Base-by-base conservation (phyloP, 2,888 invertebrate species). In the Cordilura impudica region DNA sequence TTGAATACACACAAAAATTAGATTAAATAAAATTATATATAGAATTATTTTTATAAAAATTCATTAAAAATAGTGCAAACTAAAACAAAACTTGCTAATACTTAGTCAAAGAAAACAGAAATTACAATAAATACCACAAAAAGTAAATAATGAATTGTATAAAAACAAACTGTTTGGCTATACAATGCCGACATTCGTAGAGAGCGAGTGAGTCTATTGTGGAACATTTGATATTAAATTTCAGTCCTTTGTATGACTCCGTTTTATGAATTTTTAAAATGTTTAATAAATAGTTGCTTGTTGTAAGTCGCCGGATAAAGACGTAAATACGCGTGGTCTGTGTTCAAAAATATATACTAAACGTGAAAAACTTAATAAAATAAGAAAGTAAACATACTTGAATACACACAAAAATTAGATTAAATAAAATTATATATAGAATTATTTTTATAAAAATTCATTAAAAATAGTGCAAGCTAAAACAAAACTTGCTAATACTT, bases 241-340 rank as follows among this genome's bases (percentile, higher is more conserved):
- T 73, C 60, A 66, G 47, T 74, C 29, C 65, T 51, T 29, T 47
- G 65, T 54, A 26, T 58, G 63, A 63, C 75, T 79, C 79, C 78
- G 72, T 79, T 79, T 74, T 81, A 65, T 65, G 58, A 72, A n/a
- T n/a, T n/a, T n/a, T n/a, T n/a, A n/a, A n/a, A n/a, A 73, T 51
- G 78, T 73, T 76, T 73, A 80, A 74, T 81, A 82, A 83, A 83
- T 82, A 85, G 85, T 85, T 83, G 81, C 78, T 83, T 82, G 82
- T 83, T 83, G 82, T 82, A 83, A 84, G 84, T 83, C 84, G 78
- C 81, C 83, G 83, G 78, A 82, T 81, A 58, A 73, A 74, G 84
- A 82, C 72, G 83, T 84, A 65, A 78, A 51, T 35, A 14, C 63
- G 70, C 47, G 67, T 21, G 19, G 19, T 21, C 58, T 69, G n/a